Evolutionary conservation across 1,140 invertebrate genomes (phyloP).

Genomic region (Hyles vespertilio): DNA sequence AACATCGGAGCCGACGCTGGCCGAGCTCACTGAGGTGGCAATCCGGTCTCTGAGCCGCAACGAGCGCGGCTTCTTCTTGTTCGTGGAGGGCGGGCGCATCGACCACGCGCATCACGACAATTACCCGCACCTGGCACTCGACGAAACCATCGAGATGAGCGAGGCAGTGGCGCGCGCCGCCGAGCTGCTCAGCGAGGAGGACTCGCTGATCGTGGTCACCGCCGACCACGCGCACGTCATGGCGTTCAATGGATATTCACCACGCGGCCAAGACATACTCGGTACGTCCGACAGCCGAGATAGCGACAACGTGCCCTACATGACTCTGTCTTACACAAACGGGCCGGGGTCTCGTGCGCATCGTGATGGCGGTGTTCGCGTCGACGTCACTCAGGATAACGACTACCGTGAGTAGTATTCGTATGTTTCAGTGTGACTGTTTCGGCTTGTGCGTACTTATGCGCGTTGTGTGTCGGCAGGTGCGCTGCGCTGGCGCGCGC

Average conservation of each 20-base stretch:
- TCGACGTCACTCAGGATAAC: slow-evolving; percentile 49
- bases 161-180: slow-evolving; percentile 75
- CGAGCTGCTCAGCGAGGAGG: slow-evolving; percentile 73
- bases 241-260: slow-evolving; percentile 79
- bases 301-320: slow-evolving; percentile 77
- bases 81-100: slow-evolving; percentile 80
- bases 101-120: slow-evolving; percentile 88
- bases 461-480: not conserved
- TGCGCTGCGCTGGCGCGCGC: slow-evolving; percentile 42
- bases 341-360: slow-evolving; percentile 79
- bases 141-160: slow-evolving; percentile 79
- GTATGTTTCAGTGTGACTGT: not conserved
- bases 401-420: slow-evolving; percentile 57
- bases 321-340: slow-evolving; percentile 85
- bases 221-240: slow-evolving; percentile 84
- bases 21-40: slow-evolving; percentile 89
- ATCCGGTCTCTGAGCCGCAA: slow-evolving; percentile 86
- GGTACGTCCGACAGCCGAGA: slow-evolving; percentile 64
- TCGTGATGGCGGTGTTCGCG: slow-evolving; percentile 34
- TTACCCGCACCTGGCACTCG: slow-evolving; percentile 79
- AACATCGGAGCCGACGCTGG: slow-evolving; percentile 82
- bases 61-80: slow-evolving; percentile 76
- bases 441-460: not conserved
- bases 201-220: slow-evolving; percentile 82
- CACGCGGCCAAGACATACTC: slow-evolving; percentile 75